Evolutionary conservation across 2,113 vertebrate species (phyloP).

Genomic region (Marcusenius ussheri): DNA sequence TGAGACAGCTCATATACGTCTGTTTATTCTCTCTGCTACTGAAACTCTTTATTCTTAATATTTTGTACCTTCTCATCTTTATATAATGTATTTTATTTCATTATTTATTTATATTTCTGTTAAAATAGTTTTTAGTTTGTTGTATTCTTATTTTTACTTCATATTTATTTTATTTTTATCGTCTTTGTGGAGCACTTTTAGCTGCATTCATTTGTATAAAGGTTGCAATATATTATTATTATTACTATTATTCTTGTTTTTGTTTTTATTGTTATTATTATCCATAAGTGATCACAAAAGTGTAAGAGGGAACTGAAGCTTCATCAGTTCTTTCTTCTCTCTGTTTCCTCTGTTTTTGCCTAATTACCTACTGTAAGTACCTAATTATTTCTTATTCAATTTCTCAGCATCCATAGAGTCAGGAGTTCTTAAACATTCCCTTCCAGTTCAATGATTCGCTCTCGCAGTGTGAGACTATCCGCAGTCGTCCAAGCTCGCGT

Average conservation of each 20-base stretch:
- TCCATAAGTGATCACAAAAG: background rate
- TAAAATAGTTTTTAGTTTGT: background rate
- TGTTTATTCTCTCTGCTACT: background rate
- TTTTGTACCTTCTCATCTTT: background rate
- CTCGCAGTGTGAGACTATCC: background rate
- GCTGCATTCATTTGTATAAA: background rate
- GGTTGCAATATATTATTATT: background rate
- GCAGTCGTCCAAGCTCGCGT: background rate
- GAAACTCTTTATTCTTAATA: background rate
- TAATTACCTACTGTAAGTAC: no score
- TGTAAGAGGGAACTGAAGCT: background rate
- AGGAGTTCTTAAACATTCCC: background rate
- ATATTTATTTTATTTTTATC: background rate
- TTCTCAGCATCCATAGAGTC: background rate
- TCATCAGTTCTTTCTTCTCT: background rate
- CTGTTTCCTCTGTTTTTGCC: background rate
- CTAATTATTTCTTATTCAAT: background rate
- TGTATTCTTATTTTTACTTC: background rate
- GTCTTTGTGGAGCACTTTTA: background rate
- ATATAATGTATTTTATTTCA: background rate
- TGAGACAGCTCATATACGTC: background rate
- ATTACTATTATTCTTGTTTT: no score
- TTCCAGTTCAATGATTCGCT: background rate
- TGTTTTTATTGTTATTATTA: background rate
- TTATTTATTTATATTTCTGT: background rate